Conservation (phyloP, 2,797 vertebrate genomes). For the Megaceryle alcyon region DNA sequence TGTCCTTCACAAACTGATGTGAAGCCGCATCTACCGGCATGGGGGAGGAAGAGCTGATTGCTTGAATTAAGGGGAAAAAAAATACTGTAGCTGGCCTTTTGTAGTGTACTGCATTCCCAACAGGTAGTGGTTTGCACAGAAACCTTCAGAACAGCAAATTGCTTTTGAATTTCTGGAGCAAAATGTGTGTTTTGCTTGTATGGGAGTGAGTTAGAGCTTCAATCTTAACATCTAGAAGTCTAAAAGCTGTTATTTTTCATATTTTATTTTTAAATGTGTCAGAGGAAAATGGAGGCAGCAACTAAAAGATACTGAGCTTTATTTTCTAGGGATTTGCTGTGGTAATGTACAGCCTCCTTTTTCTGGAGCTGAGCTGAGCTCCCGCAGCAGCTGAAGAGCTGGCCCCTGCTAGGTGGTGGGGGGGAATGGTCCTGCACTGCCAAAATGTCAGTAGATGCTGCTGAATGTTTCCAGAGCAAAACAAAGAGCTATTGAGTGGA, state of each 20-base stretch:
- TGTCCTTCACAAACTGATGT: neutral
- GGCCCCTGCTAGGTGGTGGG: neutral
- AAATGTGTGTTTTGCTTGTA: neutral
- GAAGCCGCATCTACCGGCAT: neutral
- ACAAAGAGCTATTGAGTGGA: constrained; percentile 29
- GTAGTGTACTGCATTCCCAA: neutral
- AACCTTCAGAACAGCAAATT: neutral
- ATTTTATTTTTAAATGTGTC: neutral
- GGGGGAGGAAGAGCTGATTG: neutral
- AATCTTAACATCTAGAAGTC: neutral
- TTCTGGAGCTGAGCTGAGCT: neutral
- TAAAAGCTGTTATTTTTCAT: neutral
- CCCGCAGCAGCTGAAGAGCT: neutral
- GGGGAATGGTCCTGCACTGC: neutral
- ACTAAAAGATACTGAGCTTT: neutral
- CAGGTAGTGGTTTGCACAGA: neutral
- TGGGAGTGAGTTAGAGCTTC: neutral
- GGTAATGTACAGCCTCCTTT: neutral
- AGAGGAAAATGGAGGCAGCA: neutral
- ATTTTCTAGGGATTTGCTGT: neutral
- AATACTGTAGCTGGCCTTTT: neutral
- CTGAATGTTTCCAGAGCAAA: constrained; percentile 14
- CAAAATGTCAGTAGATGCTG: neutral
- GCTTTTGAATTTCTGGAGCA: neutral
- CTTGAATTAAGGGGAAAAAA: neutral